Evolutionary conservation across 2,888 invertebrate species (phyloP).

Genomic region (Rhynchonema sp.): DNA sequence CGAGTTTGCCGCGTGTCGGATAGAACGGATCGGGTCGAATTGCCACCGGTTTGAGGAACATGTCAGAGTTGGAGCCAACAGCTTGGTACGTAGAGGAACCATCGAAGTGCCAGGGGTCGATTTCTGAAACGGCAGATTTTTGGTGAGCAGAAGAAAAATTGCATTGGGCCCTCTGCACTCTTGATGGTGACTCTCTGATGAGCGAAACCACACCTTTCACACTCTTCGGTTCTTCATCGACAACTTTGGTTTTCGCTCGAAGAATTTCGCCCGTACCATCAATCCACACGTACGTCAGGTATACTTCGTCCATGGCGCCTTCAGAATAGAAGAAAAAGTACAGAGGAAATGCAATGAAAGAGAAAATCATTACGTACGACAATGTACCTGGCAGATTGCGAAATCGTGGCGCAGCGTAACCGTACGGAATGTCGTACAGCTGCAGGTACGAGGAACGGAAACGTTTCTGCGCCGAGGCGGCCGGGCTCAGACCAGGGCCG

Average conservation of each 20-base stretch:
- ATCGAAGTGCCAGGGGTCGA: constrained; percentile 28
- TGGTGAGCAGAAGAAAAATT: too few species aligned
- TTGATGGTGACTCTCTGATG: too few species aligned
- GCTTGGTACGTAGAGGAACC: constrained; percentile 28
- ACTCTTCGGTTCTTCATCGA: constrained; percentile 30
- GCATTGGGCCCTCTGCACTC: too few species aligned
- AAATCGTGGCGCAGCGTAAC: not conserved
- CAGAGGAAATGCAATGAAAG: too few species aligned
- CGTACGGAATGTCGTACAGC: not conserved
- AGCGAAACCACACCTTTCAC: not conserved
- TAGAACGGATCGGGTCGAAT: constrained; percentile 77
- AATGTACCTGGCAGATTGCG: not conserved
- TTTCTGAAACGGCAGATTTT: constrained; percentile 19
- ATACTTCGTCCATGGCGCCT: too few species aligned
- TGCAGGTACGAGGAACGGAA: not conserved
- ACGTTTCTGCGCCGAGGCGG: too few species aligned
- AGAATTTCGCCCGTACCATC: constrained; percentile 75
- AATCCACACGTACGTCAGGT: constrained; percentile 78
- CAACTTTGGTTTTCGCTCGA: constrained; percentile 62
- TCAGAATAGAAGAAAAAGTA: too few species aligned
- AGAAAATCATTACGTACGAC: too few species aligned
- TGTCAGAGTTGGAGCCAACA: constrained; percentile 40
- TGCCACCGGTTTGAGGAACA: constrained; percentile 64
- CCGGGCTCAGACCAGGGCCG: too few species aligned
- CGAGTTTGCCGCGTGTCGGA: constrained; percentile 62